Percentiles rank a stretch among this genome's conserved stretches.
Conservation (phyloP, 2,113 vertebrate genomes). For the Melanerpes formicivorus region DNA sequence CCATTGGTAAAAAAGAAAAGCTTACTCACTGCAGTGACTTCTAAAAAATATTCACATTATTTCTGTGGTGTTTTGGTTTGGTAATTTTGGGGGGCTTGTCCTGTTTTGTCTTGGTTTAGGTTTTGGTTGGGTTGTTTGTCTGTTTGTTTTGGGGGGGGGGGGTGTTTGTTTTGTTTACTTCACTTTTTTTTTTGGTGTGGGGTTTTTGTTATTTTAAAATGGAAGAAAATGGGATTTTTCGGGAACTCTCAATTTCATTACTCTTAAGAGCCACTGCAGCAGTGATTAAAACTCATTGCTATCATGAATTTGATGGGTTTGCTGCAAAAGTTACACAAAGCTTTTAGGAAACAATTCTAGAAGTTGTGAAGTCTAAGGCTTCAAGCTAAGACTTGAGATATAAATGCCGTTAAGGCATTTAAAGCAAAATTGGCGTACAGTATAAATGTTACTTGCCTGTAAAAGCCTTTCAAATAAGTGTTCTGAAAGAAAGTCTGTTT, state of each 20-base stretch:
- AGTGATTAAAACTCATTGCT: not conserved
- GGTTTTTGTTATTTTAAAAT: too few species aligned
- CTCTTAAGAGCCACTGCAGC: not conserved
- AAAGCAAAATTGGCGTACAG: not conserved
- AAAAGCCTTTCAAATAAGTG: not conserved
- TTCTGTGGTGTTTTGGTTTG: not conserved
- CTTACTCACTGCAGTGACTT: not conserved
- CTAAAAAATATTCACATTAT: not conserved
- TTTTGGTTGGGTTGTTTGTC: not conserved
- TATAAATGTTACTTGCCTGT: not conserved
- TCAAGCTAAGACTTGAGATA: not conserved
- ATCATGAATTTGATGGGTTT: not conserved
- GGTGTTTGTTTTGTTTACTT: not conserved
- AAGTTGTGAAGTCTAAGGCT: not conserved
- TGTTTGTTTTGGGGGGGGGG: not conserved
- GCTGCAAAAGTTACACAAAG: not conserved
- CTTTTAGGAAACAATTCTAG: not conserved
- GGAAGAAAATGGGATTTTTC: not conserved
- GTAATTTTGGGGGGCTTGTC: too few species aligned
- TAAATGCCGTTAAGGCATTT: not conserved
- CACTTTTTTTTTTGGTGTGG: not conserved
- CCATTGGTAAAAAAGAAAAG: not conserved
- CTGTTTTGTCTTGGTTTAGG: not conserved
- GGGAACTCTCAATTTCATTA: not conserved
- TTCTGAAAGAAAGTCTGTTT: not conserved